Percentiles rank a stretch among this genome's conserved stretches.
These are phyloP conservation scores for Caradrina clavipalpis DNA, from an alignment of 2,888 invertebrate species.

Conservation along the genomic window DNA sequence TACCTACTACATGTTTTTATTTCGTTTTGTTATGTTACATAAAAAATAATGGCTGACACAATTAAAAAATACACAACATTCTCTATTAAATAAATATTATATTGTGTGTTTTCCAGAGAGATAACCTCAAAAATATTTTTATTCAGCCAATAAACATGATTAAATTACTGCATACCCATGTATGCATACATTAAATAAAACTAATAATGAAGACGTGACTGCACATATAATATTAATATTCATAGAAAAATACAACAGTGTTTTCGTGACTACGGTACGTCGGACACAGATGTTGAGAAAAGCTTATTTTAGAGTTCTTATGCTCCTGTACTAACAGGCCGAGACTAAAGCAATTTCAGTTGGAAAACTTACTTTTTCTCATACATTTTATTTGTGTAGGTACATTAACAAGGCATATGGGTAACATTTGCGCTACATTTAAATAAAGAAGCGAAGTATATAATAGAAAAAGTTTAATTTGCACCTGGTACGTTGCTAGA, in stretches of 20 bases:
- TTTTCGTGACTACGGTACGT: background rate
- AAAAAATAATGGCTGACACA: background rate
- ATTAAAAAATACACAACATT: constrained; percentile 56
- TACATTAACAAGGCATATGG: constrained; percentile 9
- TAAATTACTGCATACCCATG: constrained; percentile 16
- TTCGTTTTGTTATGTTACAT: constrained; percentile 49
- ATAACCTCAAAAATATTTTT: constrained; percentile 8
- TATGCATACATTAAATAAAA: constrained; percentile 21
- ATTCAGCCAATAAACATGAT: constrained; percentile 23
- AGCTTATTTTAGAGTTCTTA: constrained; percentile 42
- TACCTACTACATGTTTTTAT: constrained; percentile 69
- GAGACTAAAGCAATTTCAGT: constrained; percentile 38
- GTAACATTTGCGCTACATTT: constrained; percentile 13
- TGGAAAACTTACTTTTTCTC: constrained; percentile 28
- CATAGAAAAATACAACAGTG: constrained; percentile 7
- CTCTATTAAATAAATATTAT: constrained; percentile 36
- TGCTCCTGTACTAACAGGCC: constrained; percentile 8
- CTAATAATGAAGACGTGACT: constrained; percentile 28
- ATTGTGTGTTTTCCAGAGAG: constrained; percentile 21
- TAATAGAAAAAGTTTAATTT: constrained; percentile 29
- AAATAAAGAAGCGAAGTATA: background rate
- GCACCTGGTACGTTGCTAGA: constrained; percentile 1
- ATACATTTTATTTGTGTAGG: constrained; percentile 11
- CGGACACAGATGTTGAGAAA: constrained; percentile 27
- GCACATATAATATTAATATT: constrained; percentile 20